A percentile compares a stretch with the other conserved stretches of the same genome.
These are phyloP conservation scores for Gisinianus flammeolus DNA, from an alignment of 2,888 invertebrate species.

Conservation along the genomic window DNA sequence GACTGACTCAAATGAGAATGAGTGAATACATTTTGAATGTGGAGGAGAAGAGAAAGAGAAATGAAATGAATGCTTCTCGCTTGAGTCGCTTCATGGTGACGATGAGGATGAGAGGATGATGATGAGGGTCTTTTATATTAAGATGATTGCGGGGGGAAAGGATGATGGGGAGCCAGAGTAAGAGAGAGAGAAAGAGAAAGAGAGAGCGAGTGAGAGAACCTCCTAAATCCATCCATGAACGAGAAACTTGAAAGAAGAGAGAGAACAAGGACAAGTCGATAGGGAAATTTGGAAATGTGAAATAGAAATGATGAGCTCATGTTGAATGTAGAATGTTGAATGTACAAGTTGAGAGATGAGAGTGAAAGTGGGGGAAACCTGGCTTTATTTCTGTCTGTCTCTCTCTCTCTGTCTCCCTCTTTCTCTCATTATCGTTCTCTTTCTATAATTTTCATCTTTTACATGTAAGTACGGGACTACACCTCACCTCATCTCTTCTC, in stretches of 20 bases:
- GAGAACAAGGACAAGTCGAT: no score
- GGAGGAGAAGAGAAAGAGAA: no score
- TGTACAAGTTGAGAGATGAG: no score
- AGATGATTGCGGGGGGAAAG: not conserved
- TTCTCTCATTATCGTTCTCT: not conserved
- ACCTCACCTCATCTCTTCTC: no score
- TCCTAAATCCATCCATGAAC: no score
- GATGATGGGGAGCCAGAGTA: not conserved
- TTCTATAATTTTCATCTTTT: no score
- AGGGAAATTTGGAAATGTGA: no score
- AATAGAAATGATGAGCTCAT: no score
- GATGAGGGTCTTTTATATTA: not conserved
- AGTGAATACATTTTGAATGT: not conserved
- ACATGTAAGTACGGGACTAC: no score
- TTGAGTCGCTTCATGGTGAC: not conserved
- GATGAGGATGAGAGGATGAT: not conserved
- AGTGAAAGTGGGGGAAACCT: not conserved
- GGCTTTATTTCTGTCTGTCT: not conserved
- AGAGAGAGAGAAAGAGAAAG: not conserved
- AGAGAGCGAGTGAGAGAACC: no score
- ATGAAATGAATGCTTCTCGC: not conserved
- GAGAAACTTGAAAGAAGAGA: not conserved
- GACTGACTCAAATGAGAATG: no score
- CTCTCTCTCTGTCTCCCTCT: not conserved
- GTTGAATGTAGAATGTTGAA: no score